Evolutionary conservation across 2,113 vertebrate species (phyloP).

Genomic region (Otis tarda): DNA sequence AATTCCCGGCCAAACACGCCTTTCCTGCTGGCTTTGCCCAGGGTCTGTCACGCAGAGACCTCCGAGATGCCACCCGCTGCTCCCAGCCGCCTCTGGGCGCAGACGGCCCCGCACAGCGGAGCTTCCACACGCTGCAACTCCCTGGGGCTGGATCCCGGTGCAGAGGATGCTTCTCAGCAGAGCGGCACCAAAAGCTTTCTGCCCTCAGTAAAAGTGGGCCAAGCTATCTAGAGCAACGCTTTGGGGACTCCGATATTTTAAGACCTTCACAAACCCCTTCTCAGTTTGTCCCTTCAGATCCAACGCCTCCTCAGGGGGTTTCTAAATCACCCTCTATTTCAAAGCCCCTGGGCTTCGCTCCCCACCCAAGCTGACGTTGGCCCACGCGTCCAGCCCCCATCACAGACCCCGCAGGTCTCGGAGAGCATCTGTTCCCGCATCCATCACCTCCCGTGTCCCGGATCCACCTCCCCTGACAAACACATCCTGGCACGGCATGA

Average conservation of each 20-base stretch:
- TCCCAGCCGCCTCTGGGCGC: not conserved
- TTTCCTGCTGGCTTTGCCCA: not conserved
- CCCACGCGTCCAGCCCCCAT: not conserved
- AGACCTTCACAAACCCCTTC: not conserved
- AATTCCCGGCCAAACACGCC: not conserved
- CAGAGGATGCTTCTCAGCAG: not conserved
- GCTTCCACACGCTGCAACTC: not conserved
- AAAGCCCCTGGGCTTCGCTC: too few relatives aligned
- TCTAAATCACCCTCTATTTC: not conserved
- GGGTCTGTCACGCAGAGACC: not conserved
- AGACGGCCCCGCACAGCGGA: too few relatives aligned
- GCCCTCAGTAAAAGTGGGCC: not conserved
- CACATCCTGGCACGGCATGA: not conserved
- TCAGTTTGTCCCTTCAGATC: not conserved
- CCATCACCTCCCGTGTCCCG: not conserved
- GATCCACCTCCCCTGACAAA: not conserved
- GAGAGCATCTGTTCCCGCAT: not conserved
- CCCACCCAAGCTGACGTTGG: not conserved
- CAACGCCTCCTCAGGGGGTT: not conserved
- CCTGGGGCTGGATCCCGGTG: not conserved
- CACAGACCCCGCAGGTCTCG: rapidly evolving
- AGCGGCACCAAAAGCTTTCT: not conserved
- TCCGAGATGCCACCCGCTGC: not conserved
- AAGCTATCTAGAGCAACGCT: not conserved
- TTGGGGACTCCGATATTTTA: not conserved